phyloP scores from a whole-genome alignment of 2,888 invertebrate species.

The Philereme transversata region DNA sequence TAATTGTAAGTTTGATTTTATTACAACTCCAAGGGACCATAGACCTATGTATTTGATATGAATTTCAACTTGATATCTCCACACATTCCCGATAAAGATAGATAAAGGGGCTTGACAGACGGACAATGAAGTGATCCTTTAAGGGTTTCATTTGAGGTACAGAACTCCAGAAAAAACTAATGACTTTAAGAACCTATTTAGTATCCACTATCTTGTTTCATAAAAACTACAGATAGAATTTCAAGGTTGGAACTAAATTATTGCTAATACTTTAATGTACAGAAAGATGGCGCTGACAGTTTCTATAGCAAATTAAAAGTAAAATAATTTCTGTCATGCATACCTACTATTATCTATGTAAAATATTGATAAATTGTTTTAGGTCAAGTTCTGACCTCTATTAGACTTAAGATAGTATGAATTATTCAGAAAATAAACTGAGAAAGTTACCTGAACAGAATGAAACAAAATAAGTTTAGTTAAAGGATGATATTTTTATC shows the following conservation, averaged over 20 bases:
- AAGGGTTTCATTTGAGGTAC: too few species aligned
- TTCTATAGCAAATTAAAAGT: slow-evolving; percentile 33
- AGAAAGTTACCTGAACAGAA: slow-evolving; percentile 18
- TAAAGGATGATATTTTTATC: neutral
- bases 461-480: neutral
- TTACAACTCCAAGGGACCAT: too few species aligned
- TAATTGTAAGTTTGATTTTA: too few species aligned
- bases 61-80: too few species aligned
- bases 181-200: neutral
- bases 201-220: slow-evolving; percentile 14
- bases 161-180: too few species aligned
- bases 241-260: slow-evolving; percentile 44
- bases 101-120: too few species aligned
- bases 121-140: too few species aligned
- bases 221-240: slow-evolving; percentile 38
- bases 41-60: too few species aligned
- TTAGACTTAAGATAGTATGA: slow-evolving; percentile 17
- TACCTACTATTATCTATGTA: slow-evolving; percentile 11
- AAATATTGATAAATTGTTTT: slow-evolving; percentile 24
- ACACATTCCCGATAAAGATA: too few species aligned
- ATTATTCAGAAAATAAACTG: slow-evolving; percentile 19
- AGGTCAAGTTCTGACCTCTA: slow-evolving; percentile 28
- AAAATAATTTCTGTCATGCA: slow-evolving; percentile 6
- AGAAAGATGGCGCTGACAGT: slow-evolving; percentile 62
- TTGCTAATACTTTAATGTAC: slow-evolving; percentile 38